A percentile compares a stretch with the other conserved stretches of the same genome.
phyloP scores from a whole-genome alignment of 2,113 vertebrate species.

The Picathartes gymnocephalus region DNA sequence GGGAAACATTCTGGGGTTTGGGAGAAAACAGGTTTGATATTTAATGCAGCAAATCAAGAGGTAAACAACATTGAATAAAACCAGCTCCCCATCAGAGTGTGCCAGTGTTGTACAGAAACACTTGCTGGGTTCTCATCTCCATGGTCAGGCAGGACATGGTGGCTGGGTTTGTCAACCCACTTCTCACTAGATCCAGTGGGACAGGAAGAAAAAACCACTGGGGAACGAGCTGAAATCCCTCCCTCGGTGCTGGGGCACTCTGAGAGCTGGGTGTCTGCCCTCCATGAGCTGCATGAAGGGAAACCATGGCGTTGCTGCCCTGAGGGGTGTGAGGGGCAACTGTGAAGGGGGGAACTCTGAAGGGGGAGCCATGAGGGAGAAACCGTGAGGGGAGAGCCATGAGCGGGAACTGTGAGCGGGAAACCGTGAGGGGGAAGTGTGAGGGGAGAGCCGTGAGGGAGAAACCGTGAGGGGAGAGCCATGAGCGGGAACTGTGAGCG shows the following conservation, averaged over 20 bases:
- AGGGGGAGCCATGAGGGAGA: not conserved
- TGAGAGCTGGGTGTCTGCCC: rapidly evolving
- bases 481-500: not conserved
- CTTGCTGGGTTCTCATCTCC: rapidly evolving
- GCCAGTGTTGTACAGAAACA: not conserved
- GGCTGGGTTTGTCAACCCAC: not conserved
- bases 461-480: rapidly evolving
- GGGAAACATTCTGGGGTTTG: not conserved
- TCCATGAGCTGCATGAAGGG: not conserved
- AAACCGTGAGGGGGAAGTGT: not conserved
- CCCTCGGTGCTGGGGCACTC: rapidly evolving
- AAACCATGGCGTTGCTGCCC: not conserved
- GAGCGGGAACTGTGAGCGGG: not conserved
- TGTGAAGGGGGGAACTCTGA: not conserved
- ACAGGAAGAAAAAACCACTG: rapidly evolving
- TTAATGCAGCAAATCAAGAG: not conserved
- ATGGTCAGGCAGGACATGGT: not conserved
- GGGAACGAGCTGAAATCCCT: not conserved
- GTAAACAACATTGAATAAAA: not conserved
- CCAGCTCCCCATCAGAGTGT: rapidly evolving
- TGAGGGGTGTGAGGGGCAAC: not conserved
- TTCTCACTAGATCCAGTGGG: not conserved
- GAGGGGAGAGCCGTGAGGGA: not conserved
- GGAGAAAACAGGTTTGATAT: not conserved
- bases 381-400: rapidly evolving